These are phyloP conservation scores for Strigops habroptila DNA, from an alignment of 2,113 vertebrate species.

Conservation along the genomic window DNA sequence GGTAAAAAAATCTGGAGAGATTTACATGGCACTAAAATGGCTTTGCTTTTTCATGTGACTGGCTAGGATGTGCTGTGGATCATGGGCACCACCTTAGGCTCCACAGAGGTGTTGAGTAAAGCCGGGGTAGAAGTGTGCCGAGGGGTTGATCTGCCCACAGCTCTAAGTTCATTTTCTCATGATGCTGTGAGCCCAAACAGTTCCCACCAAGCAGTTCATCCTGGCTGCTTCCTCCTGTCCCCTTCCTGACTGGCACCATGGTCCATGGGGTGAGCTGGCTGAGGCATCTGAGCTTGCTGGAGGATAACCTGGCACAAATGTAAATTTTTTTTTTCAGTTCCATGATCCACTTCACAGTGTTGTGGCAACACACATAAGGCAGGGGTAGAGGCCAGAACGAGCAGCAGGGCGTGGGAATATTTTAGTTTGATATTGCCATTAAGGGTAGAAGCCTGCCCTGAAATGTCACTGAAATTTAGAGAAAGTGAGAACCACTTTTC, in stretches of 20 bases:
- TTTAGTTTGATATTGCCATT: not conserved
- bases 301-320: not conserved
- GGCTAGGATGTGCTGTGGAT: not conserved
- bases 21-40: not conserved
- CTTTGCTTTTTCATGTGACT: not conserved
- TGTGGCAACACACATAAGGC: not conserved
- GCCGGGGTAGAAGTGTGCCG: rapidly evolving
- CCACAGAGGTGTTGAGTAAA: rapidly evolving
- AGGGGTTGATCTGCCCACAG: not conserved
- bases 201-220: not conserved
- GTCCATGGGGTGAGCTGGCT: not conserved
- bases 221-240: not conserved
- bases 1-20: not conserved
- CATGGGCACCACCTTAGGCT: not conserved
- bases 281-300: not conserved
- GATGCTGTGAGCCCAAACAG: rapidly evolving
- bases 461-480: not conserved
- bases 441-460: not conserved
- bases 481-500: not conserved
- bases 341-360: not conserved
- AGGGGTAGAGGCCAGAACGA: not conserved
- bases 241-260: rapidly evolving
- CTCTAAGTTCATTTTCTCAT: not conserved
- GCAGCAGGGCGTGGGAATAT: not conserved
- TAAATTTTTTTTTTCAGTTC: not conserved